Conservation (phyloP, 2,888 invertebrate genomes). For the Philaethria dido region DNA sequence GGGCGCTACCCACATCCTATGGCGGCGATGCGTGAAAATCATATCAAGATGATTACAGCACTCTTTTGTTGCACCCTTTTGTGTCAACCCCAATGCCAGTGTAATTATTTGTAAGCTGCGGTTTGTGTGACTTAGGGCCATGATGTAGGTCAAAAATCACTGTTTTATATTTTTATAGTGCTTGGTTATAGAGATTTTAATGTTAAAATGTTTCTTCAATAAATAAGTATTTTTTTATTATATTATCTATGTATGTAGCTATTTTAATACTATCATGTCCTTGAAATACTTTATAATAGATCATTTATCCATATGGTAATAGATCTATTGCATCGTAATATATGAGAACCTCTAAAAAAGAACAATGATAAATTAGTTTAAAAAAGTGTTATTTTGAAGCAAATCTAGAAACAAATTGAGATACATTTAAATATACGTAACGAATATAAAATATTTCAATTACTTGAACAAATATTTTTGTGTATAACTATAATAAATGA, state of each 20-base stretch:
- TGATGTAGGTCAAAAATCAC: constrained; percentile 39
- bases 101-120: constrained; percentile 57
- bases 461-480: no score
- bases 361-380: no score
- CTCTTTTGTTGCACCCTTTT: constrained; percentile 61
- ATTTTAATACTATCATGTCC: no score
- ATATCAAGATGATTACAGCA: constrained; percentile 71
- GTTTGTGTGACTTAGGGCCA: constrained; percentile 36
- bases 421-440: no score
- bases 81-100: constrained; percentile 57
- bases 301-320: no score
- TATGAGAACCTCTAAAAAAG: no score
- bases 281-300: no score
- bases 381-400: no score
- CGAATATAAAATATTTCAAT: no score
- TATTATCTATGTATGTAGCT: not conserved
- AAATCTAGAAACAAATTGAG: no score
- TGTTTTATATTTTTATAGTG: constrained; percentile 16
- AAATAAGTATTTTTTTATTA: not conserved
- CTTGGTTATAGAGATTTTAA: not conserved
- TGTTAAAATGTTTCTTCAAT: not conserved
- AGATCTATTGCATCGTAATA: no score
- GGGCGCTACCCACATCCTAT: constrained; percentile 46
- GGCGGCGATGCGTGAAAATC: constrained; percentile 68
- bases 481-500: no score